Percentiles rank a stretch among this genome's conserved stretches.
Conservation (phyloP, 2,888 invertebrate species). For the Drosophila atripex region DNA sequence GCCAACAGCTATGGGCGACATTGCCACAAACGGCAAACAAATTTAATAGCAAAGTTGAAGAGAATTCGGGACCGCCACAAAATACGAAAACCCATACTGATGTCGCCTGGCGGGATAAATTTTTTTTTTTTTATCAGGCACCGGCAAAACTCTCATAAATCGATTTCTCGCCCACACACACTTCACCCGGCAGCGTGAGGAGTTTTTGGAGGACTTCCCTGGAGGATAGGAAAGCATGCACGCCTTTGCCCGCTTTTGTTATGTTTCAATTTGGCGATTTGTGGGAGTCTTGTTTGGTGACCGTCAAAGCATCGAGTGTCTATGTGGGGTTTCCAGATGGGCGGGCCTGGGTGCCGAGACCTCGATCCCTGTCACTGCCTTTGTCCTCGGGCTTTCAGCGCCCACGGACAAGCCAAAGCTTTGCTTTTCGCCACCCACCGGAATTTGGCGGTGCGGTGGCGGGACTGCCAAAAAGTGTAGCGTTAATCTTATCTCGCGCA, state of each 20-base stretch:
- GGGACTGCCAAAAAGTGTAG: conserved; percentile 43
- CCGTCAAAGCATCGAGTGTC: conserved; percentile 19
- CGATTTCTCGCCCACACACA: conserved; percentile 33
- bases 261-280: conserved; percentile 65
- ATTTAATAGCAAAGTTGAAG: conserved; percentile 36
- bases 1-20: conserved; percentile 18
- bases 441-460: conserved; percentile 1
- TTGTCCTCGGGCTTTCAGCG: conserved; percentile 3
- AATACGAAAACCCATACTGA: conserved; percentile 7
- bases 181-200: conserved; percentile 15
- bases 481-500: conserved; percentile 62
- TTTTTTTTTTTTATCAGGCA: conserved; percentile 2
- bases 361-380: conserved; percentile 2
- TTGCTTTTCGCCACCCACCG: conserved; percentile 8
- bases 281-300: conserved; percentile 43
- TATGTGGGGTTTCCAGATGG: conserved; percentile 6
- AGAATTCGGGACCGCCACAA: conserved; percentile 5
- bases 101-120: conserved; percentile 11
- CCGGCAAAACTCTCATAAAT: conserved; percentile 25
- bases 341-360: not conserved
- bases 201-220: conserved; percentile 34
- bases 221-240: conserved; percentile 2
- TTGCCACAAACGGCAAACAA: conserved; percentile 30
- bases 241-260: conserved; percentile 57
- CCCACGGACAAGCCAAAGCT: conserved; percentile 30